These are phyloP conservation scores for Cephus cinctus DNA, from an alignment of 1,140 invertebrate species.

Conservation along the genomic window DNA sequence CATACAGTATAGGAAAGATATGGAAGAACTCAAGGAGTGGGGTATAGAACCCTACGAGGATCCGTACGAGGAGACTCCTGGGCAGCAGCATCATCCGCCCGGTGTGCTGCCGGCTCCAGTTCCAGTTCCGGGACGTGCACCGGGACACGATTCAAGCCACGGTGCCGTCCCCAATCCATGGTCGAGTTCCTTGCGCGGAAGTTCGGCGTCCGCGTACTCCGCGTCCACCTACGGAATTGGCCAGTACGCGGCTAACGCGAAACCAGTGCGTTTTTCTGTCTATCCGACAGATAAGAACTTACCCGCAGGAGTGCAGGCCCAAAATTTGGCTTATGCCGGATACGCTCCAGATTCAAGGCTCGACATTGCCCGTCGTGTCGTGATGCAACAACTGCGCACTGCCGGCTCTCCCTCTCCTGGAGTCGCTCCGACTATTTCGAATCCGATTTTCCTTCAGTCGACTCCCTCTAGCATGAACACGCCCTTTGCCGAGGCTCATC, in stretches of 20 bases:
- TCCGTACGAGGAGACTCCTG: constrained; percentile 30
- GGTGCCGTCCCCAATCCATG: not conserved
- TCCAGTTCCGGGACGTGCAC: constrained; percentile 11
- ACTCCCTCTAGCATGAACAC: too few relatives aligned
- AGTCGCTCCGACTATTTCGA: too few relatives aligned
- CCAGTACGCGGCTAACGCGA: constrained; percentile 26
- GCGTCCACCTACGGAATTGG: constrained; percentile 21
- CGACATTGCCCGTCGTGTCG: too few relatives aligned
- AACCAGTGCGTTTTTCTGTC: constrained; percentile 7
- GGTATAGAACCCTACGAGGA: constrained; percentile 48
- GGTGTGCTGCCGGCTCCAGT: constrained; percentile 5
- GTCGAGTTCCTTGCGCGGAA: not conserved
- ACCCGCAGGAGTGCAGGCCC: not conserved
- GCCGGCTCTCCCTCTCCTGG: too few relatives aligned
- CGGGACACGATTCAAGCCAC: constrained; percentile 2
- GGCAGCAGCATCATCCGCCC: constrained; percentile 6
- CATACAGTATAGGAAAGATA: constrained; percentile 49
- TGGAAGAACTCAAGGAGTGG: constrained; percentile 53
- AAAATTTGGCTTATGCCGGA: constrained; percentile 44
- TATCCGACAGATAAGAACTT: not conserved
- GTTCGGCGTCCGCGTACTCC: constrained; percentile 23
- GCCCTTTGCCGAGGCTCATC: too few relatives aligned
- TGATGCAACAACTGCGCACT: too few relatives aligned
- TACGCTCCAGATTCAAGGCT: constrained; percentile 32
- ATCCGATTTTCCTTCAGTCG: too few relatives aligned